Percentiles rank a stretch among this genome's conserved stretches.
Evolutionary conservation across 2,888 invertebrate species (phyloP).

Genomic region (Neoascia interrupta): DNA sequence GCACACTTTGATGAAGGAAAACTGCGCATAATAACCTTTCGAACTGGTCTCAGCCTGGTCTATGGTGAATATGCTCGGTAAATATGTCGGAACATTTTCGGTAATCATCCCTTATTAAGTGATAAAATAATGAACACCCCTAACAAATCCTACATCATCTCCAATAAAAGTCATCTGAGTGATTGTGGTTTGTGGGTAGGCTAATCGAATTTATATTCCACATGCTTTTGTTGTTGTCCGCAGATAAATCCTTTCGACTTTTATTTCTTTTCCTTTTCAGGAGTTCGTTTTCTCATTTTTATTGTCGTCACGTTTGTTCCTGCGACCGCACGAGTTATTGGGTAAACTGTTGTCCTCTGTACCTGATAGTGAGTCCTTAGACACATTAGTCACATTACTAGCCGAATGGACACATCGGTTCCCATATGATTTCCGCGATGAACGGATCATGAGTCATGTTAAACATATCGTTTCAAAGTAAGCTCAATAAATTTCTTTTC

Average conservation of each 20-base stretch:
- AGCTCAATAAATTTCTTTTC: slow-evolving; percentile 50
- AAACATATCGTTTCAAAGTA: slow-evolving; percentile 80
- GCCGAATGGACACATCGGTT: slow-evolving; percentile 79
- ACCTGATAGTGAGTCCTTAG: slow-evolving; percentile 79
- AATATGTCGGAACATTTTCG: slow-evolving; percentile 48
- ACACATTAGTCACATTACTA: slow-evolving; percentile 78
- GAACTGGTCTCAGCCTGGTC: slow-evolving; percentile 37
- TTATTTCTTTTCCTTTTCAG: slow-evolving; percentile 72
- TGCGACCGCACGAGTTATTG: slow-evolving; percentile 79
- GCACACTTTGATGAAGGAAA: slow-evolving; percentile 55
- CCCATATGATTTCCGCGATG: slow-evolving; percentile 80
- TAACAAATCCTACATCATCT: slow-evolving; percentile 69
- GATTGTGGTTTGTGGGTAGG: slow-evolving; percentile 33
- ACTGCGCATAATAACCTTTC: slow-evolving; percentile 54
- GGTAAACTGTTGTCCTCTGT: slow-evolving; percentile 78
- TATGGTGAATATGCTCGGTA: too few species aligned
- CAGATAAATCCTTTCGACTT: slow-evolving; percentile 16
- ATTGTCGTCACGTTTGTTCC: slow-evolving; percentile 79
- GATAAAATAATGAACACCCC: slow-evolving; percentile 73
- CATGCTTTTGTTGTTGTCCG: neutral
- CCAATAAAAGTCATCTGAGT: slow-evolving; percentile 42
- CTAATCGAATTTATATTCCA: slow-evolving; percentile 53
- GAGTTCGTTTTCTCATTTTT: slow-evolving; percentile 80
- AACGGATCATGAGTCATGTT: slow-evolving; percentile 80
- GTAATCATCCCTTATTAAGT: slow-evolving; percentile 67